A percentile compares a stretch with the other conserved stretches of the same genome.
Conservation (phyloP, 2,113 vertebrate genomes). For the Pholis gunnellus region DNA sequence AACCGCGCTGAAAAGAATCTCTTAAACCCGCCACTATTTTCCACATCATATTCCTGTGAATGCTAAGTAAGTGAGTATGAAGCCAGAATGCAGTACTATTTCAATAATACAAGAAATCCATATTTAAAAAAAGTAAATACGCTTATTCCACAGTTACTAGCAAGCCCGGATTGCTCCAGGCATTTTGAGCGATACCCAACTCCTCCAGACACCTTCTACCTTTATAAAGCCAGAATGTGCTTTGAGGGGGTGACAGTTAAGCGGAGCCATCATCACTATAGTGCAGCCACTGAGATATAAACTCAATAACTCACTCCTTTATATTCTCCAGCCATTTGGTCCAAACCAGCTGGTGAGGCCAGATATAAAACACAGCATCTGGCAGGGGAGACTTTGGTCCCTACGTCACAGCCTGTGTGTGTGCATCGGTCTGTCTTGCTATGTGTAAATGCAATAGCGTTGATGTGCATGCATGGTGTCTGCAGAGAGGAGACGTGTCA, state of each 20-base stretch:
- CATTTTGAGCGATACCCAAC: conserved; percentile 12
- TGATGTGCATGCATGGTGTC: conserved; percentile 32
- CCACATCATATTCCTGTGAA: conserved; percentile 11
- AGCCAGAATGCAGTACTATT: conserved; percentile 7
- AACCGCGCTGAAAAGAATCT: conserved; percentile 11
- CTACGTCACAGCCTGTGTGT: background rate
- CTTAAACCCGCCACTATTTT: conserved; percentile 19
- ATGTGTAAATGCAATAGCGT: conserved; percentile 34
- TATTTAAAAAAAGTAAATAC: conserved; percentile 6
- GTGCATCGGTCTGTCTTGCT: conserved; percentile 36
- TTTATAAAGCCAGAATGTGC: conserved; percentile 28
- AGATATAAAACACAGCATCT: conserved; percentile 66
- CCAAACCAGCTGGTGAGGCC: conserved; percentile 61
- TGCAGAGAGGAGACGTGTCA: conserved; percentile 50
- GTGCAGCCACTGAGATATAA: conserved; percentile 44
- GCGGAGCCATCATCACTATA: conserved; percentile 5
- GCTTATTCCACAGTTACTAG: conserved; percentile 8
- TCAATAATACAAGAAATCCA: conserved; percentile 14
- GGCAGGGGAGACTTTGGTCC: conserved; percentile 42
- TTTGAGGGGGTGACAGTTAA: conserved; percentile 10
- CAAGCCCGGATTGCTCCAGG: conserved; percentile 17
- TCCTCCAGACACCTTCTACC: conserved; percentile 14
- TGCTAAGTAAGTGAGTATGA: conserved; percentile 20
- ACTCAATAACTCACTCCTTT: conserved; percentile 45
- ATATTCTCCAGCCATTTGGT: conserved; percentile 53